Conservation (phyloP, 2,113 vertebrate genomes). For the Alligator sinensis region DNA sequence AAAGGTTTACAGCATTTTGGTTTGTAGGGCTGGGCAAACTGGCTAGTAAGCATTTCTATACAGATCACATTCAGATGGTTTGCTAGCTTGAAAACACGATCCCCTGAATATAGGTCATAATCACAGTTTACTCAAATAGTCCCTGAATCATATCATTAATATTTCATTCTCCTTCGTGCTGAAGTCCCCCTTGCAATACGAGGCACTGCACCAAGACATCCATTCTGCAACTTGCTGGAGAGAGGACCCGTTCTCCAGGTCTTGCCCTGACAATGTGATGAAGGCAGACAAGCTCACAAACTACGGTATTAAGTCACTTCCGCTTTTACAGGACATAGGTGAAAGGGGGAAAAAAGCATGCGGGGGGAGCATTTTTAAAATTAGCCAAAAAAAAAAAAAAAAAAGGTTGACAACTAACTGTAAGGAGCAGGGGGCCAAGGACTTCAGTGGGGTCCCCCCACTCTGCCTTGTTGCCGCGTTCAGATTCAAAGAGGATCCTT, state of each 20-base stretch:
- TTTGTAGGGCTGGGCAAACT: not conserved
- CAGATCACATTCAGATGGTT: not conserved
- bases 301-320: not conserved
- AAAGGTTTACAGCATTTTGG: not conserved
- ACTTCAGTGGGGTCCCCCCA: not conserved
- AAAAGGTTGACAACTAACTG: not conserved
- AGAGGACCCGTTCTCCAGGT: not conserved
- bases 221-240: not conserved
- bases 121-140: not conserved
- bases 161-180: not conserved
- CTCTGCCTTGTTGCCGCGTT: not conserved
- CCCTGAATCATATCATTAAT: not conserved
- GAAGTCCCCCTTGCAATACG: not conserved
- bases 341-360: not conserved
- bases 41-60: not conserved
- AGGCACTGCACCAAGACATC: not conserved
- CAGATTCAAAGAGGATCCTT: not conserved
- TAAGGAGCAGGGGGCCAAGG: not conserved
- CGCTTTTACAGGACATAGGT: not conserved
- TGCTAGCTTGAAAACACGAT: not conserved
- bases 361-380: not conserved
- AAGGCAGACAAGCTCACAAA: not conserved
- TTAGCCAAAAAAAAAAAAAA: not conserved
- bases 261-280: not conserved
- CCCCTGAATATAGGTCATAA: not conserved